Conservation (phyloP, 64 coral and sea anemone species). For the Platygyra sinensis region DNA sequence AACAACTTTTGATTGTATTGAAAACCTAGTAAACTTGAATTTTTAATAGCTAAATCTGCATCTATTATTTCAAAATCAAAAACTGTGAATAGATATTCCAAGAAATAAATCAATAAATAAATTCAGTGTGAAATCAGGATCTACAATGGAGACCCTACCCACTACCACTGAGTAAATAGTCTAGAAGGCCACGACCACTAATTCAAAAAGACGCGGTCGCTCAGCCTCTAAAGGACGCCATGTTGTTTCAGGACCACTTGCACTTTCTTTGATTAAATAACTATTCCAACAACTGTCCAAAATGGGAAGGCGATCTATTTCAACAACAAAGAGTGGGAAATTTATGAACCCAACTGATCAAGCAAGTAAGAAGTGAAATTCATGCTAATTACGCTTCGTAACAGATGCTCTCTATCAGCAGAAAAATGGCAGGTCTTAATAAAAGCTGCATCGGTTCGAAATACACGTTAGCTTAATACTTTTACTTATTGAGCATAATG, state of each 20-base stretch:
- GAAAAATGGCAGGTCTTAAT: too few relatives aligned
- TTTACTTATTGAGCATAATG: too few relatives aligned
- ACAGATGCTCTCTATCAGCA: background rate
- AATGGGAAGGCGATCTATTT: constrained; percentile 92
- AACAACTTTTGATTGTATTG: too few relatives aligned
- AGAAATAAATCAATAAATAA: background rate
- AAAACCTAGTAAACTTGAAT: too few relatives aligned
- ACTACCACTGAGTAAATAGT: background rate
- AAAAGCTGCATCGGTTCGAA: background rate
- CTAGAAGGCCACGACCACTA: background rate
- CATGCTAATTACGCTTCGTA: background rate
- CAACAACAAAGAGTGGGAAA: constrained; percentile 99
- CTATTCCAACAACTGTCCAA: constrained; percentile 2
- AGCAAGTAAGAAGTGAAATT: constrained; percentile 75
- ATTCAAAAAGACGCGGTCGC: constrained; percentile 6
- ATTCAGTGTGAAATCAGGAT: background rate
- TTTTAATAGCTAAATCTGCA: too few relatives aligned
- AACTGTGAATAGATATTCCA: too few relatives aligned
- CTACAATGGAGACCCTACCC: background rate
- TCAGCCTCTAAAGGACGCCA: constrained; percentile 60
- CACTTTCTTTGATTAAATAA: background rate
- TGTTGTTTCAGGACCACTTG: constrained; percentile 51
- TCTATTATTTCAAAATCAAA: too few relatives aligned
- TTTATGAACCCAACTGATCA: constrained; percentile 99
- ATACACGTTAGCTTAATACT: background rate